A percentile compares a stretch with the other conserved stretches of the same genome.
phyloP scores from a whole-genome alignment of 1,140 invertebrate genomes.

The Drosophila littoralis region DNA sequence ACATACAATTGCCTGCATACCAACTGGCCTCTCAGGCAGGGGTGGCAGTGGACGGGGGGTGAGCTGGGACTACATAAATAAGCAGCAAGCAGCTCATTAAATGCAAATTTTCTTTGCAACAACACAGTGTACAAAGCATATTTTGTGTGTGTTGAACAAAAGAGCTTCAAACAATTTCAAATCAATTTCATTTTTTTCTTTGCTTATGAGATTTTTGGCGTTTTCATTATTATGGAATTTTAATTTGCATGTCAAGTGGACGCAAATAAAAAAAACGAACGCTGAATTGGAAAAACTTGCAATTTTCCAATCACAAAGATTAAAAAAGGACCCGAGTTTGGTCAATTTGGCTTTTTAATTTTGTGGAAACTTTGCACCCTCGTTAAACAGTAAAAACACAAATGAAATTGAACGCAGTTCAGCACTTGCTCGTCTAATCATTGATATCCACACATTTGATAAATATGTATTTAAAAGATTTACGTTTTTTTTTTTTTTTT shows the following conservation, averaged over 20 bases:
- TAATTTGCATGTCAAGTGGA: constrained; percentile 54
- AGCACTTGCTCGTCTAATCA: constrained; percentile 7
- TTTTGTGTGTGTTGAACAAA: constrained; percentile 55
- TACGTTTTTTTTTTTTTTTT: constrained; percentile 30
- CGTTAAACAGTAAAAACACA: not conserved
- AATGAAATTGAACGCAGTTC: constrained; percentile 1
- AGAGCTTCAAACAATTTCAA: constrained; percentile 44
- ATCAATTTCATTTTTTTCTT: constrained; percentile 42
- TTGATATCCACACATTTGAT: constrained; percentile 9
- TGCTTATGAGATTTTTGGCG: constrained; percentile 6
- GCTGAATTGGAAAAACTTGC: constrained; percentile 11
- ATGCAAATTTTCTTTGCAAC: constrained; percentile 66
- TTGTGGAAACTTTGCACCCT: constrained; percentile 20
- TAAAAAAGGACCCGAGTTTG: constrained; percentile 6
- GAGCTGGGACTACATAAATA: constrained; percentile 16
- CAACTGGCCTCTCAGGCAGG: constrained; percentile 8
- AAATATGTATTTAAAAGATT: constrained; percentile 35
- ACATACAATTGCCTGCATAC: constrained; percentile 62
- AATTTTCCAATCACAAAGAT: constrained; percentile 25
- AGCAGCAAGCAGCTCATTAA: constrained; percentile 66
- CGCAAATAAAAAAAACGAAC: constrained; percentile 10
- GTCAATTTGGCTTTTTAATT: constrained; percentile 11
- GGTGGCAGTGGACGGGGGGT: not conserved
- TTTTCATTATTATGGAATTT: constrained; percentile 47
- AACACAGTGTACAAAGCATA: constrained; percentile 18